phyloP scores from a whole-genome alignment of 1,140 invertebrate species.

The Zophobas morio region DNA sequence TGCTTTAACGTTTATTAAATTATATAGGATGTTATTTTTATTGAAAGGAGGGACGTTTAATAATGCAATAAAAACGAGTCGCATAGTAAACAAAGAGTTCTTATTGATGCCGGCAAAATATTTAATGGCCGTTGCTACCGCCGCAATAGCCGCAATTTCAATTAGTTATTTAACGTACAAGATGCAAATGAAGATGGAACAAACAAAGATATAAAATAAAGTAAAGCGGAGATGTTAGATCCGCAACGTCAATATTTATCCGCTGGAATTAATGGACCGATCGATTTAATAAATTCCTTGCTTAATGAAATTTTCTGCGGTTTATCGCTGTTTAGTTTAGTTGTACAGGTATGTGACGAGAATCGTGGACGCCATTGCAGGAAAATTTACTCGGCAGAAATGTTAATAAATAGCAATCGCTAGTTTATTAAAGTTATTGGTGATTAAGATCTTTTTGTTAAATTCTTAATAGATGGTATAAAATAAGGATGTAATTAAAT shows the following conservation, averaged over 20 bases:
- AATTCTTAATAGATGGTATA: too few relatives aligned
- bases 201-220: constrained; percentile 32
- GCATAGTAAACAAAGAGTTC: constrained; percentile 34
- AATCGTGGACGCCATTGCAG: too few relatives aligned
- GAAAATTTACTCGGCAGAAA: too few relatives aligned
- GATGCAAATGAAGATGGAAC: constrained; percentile 27
- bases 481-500: too few relatives aligned
- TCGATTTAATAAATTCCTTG: too few relatives aligned
- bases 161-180: constrained; percentile 15
- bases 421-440: too few relatives aligned
- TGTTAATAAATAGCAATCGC: too few relatives aligned
- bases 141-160: constrained; percentile 32
- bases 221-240: not conserved
- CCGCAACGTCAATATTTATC: not conserved
- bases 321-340: too few relatives aligned
- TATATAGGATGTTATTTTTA: constrained; percentile 35
- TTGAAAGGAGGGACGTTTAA: constrained; percentile 32
- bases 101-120: constrained; percentile 36
- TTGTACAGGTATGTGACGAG: too few relatives aligned
- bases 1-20: constrained; percentile 32
- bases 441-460: too few relatives aligned
- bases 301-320: too few relatives aligned
- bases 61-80: constrained; percentile 38
- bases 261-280: constrained; percentile 9
- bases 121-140: constrained; percentile 29